Evolutionary conservation across 2,113 vertebrate genomes (phyloP).

Genomic region (Phasianus colchicus): DNA sequence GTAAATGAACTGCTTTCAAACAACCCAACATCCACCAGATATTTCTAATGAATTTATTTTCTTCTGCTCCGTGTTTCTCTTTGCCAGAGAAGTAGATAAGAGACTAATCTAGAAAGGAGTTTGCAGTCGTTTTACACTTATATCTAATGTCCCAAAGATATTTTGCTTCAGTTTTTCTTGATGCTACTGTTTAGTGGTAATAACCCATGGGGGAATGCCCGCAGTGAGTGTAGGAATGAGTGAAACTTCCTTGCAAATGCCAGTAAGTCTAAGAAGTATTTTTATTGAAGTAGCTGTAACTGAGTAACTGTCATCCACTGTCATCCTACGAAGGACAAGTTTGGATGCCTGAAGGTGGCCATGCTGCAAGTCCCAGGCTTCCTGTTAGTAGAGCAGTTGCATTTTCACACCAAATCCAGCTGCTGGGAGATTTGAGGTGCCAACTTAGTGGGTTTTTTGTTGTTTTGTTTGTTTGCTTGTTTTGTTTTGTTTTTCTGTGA

Average conservation of each 20-base stretch:
- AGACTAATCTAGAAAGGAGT: neutral
- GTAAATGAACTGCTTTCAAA: neutral
- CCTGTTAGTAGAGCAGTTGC: neutral
- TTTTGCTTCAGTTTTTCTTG: neutral
- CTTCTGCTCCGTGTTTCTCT: rapidly evolving
- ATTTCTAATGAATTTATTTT: neutral
- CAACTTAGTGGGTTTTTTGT: rapidly evolving
- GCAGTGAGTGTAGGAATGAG: neutral
- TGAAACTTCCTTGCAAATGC: neutral
- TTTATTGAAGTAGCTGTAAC: neutral
- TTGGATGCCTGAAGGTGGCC: neutral
- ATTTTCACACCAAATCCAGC: neutral
- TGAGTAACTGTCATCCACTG: neutral
- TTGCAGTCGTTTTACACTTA: neutral
- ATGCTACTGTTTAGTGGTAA: neutral
- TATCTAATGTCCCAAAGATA: neutral
- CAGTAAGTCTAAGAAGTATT: neutral
- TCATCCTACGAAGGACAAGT: neutral
- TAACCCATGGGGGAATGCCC: neutral
- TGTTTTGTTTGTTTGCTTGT: too few relatives aligned
- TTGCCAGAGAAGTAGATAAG: neutral
- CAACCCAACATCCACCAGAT: neutral
- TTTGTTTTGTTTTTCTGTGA: neutral
- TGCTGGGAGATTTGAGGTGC: neutral
- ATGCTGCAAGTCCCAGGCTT: too few relatives aligned